Conservation (phyloP, 2,888 invertebrate species). For the Pterostichus niger region DNA sequence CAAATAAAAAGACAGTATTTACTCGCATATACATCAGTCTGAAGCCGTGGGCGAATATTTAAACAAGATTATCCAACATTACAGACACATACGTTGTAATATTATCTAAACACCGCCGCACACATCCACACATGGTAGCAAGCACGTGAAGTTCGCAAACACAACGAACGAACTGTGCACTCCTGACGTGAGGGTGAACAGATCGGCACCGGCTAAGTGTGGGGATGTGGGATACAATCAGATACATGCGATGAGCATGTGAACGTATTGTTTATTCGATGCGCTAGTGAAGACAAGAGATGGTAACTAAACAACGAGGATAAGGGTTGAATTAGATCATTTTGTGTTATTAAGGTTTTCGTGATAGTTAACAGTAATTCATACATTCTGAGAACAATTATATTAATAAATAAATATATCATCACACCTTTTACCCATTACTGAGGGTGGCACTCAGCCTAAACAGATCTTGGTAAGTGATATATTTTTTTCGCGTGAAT, state of each 20-base stretch:
- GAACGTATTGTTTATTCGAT: not conserved
- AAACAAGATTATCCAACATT: slow-evolving; percentile 53
- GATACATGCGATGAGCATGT: not conserved
- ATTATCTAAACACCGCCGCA: slow-evolving; percentile 41
- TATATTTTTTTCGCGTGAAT: too few species aligned
- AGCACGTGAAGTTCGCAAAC: slow-evolving; percentile 8
- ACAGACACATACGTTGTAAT: slow-evolving; percentile 49
- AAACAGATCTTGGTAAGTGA: too few species aligned
- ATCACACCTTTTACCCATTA: too few species aligned
- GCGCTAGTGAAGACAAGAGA: too few species aligned
- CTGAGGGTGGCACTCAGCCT: too few species aligned
- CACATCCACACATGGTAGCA: slow-evolving; percentile 15
- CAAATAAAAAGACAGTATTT: slow-evolving; percentile 47
- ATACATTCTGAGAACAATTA: too few species aligned
- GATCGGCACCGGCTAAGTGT: not conserved
- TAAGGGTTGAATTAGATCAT: too few species aligned
- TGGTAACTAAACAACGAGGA: too few species aligned
- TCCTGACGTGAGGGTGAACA: not conserved
- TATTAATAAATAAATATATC: too few species aligned
- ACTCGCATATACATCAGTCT: slow-evolving; percentile 24
- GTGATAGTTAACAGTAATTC: too few species aligned
- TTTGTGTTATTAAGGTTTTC: too few species aligned
- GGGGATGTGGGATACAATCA: not conserved
- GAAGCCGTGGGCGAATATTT: slow-evolving; percentile 45
- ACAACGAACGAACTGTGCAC: not conserved